Base-by-base conservation (phyloP, 2,797 vertebrate species). In the Centropyge bicolor region DNA sequence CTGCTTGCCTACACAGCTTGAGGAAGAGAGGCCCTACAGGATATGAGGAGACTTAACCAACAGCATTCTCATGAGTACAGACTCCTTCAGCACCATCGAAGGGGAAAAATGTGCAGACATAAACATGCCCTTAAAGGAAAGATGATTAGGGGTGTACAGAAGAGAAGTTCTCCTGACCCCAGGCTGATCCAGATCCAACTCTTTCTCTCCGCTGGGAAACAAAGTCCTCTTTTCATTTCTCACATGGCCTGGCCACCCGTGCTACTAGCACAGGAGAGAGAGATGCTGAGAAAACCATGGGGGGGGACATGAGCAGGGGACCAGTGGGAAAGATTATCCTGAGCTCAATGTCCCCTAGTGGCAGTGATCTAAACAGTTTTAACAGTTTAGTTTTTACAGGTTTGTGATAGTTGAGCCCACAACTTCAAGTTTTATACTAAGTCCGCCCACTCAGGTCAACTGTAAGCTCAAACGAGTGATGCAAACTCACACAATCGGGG, bases 91-190 rank as follows among this genome's bases (percentile, higher is more conserved):
- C 70, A 80, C 78, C 76, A 89, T 86, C 12, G 64, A 69, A 85
- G 36, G 65, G 87, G 85, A 74, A 86, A 90, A 89, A 91, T 90
- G 88, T 89, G 84, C 87, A 85, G 91, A 92, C 88, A 86, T 93
- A 94, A 94, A 93, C 92, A 94, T 88, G 79, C 80, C 88, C 88
- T 80, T 85, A 90, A 90, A 90, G 86, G 76, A 90, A 81, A 84
- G 84, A 89, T 91, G 87, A 92, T 88, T 83, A 84, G 83, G 82
- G 86, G 88, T 87, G 87, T 81, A 88, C 87, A 83, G 87, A 82
- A 38, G 78, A 86, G 80, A 84, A 70, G 78, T 75, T 89, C 80
- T 89, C 63, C 84, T 87, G 86, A 93, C 91, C 90, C 84, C 12
- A 76, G 52, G 59, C 86, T 91, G 89, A 92, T 87, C 71, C 86